Percentiles rank a stretch among this genome's conserved stretches.
phyloP scores from a whole-genome alignment of 2,113 vertebrate genomes.

The Vimba vimba region DNA sequence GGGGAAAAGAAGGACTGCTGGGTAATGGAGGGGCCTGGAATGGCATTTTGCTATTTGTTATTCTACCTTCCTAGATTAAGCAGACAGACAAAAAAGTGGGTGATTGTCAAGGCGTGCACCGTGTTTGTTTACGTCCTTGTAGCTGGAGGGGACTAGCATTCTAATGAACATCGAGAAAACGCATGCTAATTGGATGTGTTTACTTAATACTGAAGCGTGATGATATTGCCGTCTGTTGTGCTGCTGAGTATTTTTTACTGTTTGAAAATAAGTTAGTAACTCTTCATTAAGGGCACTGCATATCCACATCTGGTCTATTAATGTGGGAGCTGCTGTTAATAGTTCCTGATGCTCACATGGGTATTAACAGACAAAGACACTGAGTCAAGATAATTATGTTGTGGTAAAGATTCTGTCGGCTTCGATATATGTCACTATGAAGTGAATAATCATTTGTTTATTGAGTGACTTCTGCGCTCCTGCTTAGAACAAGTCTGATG shows the following conservation, averaged over 20 bases:
- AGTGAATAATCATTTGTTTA: conserved; percentile 15
- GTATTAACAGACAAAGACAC: conserved; percentile 12
- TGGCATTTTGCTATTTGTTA: conserved; percentile 81
- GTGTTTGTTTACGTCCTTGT: conserved; percentile 73
- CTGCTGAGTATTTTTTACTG: conserved; percentile 42
- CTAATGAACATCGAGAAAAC: conserved; percentile 74
- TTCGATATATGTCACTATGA: conserved; percentile 19
- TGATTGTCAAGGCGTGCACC: conserved; percentile 66
- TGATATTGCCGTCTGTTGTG: conserved; percentile 59
- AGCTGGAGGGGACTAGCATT: conserved; percentile 67
- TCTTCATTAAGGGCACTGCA: conserved; percentile 24
- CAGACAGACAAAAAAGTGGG: conserved; percentile 68
- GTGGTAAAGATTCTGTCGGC: conserved; percentile 29
- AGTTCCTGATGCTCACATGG: conserved; percentile 11
- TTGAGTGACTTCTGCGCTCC: background rate
- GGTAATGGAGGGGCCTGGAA: conserved; percentile 72
- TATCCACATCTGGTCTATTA: conserved; percentile 23
- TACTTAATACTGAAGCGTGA: conserved; percentile 70
- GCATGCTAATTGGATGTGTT: conserved; percentile 76
- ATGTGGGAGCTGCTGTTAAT: conserved; percentile 3
- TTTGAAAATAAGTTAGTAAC: conserved; percentile 10
- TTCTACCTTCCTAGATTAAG: conserved; percentile 78
- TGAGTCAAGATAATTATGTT: conserved; percentile 20
- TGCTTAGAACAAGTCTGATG: background rate
- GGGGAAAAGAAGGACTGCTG: conserved; percentile 74